Evolutionary conservation across 2,113 vertebrate species (phyloP).

Genomic region (Beaufortia kweichowensis): DNA sequence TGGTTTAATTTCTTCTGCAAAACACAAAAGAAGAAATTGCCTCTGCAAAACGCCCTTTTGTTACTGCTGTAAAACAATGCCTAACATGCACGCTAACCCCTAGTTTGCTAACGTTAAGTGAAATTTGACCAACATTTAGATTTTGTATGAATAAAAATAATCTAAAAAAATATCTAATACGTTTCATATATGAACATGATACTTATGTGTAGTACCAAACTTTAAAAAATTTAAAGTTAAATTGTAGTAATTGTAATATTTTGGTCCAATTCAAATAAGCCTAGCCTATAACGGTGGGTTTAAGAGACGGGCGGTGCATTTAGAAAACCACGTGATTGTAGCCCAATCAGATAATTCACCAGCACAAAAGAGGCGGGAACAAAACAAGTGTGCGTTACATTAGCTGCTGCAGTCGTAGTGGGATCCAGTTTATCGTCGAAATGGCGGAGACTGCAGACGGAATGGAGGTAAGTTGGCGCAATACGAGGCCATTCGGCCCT

Average conservation of each 20-base stretch:
- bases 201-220: no score
- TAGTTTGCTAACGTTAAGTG: no score
- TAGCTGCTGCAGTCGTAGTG: slow-evolving; percentile 1
- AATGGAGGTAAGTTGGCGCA: slow-evolving; percentile 71
- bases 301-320: background rate
- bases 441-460: slow-evolving; percentile 75
- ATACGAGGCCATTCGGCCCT: background rate
- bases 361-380: slow-evolving; percentile 17
- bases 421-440: slow-evolving; percentile 61
- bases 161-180: no score
- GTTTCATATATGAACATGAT: no score
- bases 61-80: no score
- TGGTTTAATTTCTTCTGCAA: no score
- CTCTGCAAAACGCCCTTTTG: no score
- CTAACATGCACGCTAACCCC: no score
- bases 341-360: slow-evolving; percentile 40
- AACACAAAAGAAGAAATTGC: no score
- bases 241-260: background rate
- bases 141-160: no score
- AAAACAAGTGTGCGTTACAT: slow-evolving; percentile 38
- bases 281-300: background rate
- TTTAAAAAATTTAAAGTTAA: no score
- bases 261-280: background rate
- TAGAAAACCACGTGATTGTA: background rate
- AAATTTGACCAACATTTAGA: no score